Percentiles rank a stretch among this genome's conserved stretches.
Evolutionary conservation across 2,888 invertebrate genomes (phyloP).

Genomic region (Frankliniella intonsa): DNA sequence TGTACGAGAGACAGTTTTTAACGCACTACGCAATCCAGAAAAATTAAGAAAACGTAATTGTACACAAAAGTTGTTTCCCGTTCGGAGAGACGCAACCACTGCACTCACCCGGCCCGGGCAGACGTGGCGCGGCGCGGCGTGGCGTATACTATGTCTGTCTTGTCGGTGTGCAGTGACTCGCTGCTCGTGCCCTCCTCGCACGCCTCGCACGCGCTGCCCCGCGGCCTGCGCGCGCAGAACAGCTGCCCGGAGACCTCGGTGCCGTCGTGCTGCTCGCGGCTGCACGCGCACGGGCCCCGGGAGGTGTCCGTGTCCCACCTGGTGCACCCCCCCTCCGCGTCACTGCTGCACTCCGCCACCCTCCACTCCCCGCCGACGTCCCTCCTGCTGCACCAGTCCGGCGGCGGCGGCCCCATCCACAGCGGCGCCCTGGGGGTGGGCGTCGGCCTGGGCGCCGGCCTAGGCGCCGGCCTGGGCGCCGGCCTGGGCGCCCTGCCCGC

Average conservation of each 20-base stretch:
- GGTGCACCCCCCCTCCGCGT: conserved; percentile 26
- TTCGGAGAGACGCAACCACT: neutral
- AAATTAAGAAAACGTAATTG: too few species aligned
- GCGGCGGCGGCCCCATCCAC: neutral
- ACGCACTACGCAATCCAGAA: too few species aligned
- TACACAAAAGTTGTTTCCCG: neutral
- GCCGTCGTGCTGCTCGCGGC: neutral
- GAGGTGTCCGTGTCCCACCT: neutral
- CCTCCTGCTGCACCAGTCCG: conserved; percentile 32
- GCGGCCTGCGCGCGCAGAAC: conserved; percentile 33
- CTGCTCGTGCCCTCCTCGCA: conserved; percentile 32
- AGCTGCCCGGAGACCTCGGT: conserved; percentile 34
- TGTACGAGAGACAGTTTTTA: neutral
- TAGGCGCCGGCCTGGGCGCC: neutral
- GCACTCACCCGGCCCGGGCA: neutral
- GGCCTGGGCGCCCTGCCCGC: neutral
- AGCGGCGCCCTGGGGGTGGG: neutral
- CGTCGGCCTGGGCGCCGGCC: neutral
- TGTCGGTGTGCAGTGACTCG: neutral
- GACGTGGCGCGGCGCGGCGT: neutral
- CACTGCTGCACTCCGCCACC: conserved; percentile 28
- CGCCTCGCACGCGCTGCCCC: conserved; percentile 10
- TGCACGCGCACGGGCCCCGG: neutral
- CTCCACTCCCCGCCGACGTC: conserved; percentile 31
- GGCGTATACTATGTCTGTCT: neutral